phyloP scores from a whole-genome alignment of 2,113 vertebrate species.

The Psammodynastes pulverulentus region DNA sequence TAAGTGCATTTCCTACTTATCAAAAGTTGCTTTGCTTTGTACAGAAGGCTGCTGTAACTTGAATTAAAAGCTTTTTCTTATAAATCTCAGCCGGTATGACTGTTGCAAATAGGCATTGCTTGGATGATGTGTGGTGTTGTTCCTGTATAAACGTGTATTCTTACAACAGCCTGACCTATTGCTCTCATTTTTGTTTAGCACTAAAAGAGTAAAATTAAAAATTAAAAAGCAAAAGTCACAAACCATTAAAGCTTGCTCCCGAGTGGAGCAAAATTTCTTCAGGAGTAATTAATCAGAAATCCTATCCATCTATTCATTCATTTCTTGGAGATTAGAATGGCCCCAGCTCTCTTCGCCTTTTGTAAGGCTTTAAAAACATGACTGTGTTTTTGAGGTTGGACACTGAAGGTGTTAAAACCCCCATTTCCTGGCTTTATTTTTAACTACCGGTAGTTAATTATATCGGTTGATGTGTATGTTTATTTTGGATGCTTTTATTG shows the following conservation, averaged over 20 bases:
- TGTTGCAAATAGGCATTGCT: not conserved
- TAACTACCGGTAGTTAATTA: not conserved
- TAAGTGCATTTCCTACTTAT: constrained; percentile 6
- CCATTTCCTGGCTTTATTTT: not conserved
- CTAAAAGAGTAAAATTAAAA: not conserved
- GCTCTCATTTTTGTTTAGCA: not conserved
- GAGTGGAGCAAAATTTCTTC: not conserved
- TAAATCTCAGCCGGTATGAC: not conserved
- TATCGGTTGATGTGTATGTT: not conserved
- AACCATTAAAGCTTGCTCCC: not conserved
- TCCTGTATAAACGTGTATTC: not conserved
- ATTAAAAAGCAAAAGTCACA: not conserved
- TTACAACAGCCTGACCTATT: not conserved
- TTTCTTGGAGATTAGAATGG: not conserved
- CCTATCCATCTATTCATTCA: not conserved
- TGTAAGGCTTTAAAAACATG: not conserved
- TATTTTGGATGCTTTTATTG: not conserved
- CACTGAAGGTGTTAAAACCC: not conserved
- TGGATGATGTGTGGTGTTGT: not conserved
- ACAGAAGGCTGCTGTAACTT: not conserved
- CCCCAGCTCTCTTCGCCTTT: not conserved
- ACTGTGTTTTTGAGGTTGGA: not conserved
- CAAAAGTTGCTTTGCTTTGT: not conserved
- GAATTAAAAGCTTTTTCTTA: not conserved
- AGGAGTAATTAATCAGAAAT: not conserved